A percentile compares a stretch with the other conserved stretches of the same genome.
phyloP scores from a whole-genome alignment of 2,113 vertebrate species.

The Talpa occidentalis region DNA sequence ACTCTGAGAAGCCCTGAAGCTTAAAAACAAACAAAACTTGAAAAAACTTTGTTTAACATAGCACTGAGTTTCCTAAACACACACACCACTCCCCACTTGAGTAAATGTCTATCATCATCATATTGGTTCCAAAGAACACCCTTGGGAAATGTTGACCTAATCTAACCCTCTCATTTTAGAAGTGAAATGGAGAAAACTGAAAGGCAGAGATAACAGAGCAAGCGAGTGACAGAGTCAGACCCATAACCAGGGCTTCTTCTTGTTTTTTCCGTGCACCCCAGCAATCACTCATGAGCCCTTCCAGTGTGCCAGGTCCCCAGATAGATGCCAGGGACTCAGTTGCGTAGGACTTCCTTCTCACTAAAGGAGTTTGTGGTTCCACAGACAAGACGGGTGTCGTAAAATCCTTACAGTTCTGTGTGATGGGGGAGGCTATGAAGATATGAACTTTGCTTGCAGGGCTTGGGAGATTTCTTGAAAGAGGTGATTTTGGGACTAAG shows the following conservation, averaged over 20 bases:
- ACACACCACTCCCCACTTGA: not conserved
- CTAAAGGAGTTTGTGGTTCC: not conserved
- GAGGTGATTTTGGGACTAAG: not conserved
- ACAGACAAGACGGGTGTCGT: not conserved
- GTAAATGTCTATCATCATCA: not conserved
- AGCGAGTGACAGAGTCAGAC: not conserved
- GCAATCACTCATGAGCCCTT: not conserved
- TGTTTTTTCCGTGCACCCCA: not conserved
- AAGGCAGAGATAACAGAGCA: not conserved
- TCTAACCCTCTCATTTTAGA: not conserved
- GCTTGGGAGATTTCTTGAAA: slow-evolving; percentile 27
- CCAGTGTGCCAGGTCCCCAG: not conserved
- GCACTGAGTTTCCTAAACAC: not conserved
- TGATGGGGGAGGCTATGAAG: not conserved
- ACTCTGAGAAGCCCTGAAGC: not conserved
- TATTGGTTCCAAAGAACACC: not conserved
- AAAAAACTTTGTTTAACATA: not conserved
- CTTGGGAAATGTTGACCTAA: not conserved
- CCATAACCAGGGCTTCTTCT: not conserved
- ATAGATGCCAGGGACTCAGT: not conserved
- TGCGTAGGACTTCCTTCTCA: not conserved
- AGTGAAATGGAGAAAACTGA: not conserved
- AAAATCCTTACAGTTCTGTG: not conserved
- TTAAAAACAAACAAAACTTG: slow-evolving; percentile 15
- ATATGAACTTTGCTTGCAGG: not conserved